Percentiles rank a stretch among this genome's conserved stretches.
These are phyloP conservation scores for Ataeniobius toweri DNA, from an alignment of 2,797 vertebrate species.

Conservation along the genomic window DNA sequence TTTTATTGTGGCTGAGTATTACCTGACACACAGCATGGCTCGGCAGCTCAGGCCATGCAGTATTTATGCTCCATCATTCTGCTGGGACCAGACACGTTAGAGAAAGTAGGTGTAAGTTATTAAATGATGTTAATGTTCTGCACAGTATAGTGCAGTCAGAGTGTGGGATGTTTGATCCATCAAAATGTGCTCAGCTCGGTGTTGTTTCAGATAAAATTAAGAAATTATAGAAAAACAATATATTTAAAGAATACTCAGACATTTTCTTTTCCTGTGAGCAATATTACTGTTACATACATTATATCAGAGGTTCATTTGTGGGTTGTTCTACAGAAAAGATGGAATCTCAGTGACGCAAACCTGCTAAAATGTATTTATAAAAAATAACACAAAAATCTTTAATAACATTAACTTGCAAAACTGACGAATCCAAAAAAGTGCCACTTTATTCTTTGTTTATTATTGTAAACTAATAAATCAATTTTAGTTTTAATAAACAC, in stretches of 20 bases:
- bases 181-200: background rate
- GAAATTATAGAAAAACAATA: background rate
- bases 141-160: constrained; percentile 3
- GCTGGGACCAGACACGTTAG: constrained; percentile 11
- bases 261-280: background rate
- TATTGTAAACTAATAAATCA: background rate
- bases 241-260: background rate
- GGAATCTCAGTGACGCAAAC: no score
- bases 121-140: constrained; percentile 19
- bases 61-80: constrained; percentile 19
- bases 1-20: constrained; percentile 23
- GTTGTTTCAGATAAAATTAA: constrained; percentile 1
- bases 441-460: background rate
- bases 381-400: background rate
- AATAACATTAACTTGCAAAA: background rate
- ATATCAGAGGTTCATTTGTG: background rate
- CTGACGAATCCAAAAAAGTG: background rate
- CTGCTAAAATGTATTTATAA: constrained; percentile 11
- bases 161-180: background rate
- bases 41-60: constrained; percentile 10
- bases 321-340: no score
- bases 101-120: constrained; percentile 7
- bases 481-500: no score
- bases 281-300: background rate
- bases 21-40: constrained; percentile 8